phyloP scores from a whole-genome alignment of 2,113 vertebrate species.

The Felis chaus region DNA sequence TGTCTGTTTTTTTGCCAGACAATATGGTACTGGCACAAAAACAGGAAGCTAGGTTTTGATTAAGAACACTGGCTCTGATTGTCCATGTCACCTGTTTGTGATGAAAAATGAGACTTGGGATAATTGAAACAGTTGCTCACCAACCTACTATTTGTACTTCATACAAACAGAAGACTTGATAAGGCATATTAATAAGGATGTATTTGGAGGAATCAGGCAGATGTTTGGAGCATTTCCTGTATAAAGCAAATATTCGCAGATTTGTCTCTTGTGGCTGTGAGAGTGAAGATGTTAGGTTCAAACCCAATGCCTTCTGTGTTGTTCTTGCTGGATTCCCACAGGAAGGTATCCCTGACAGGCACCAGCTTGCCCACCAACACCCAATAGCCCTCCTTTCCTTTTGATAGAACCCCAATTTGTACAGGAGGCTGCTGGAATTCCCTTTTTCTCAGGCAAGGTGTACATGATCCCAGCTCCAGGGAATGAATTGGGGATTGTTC shows the following conservation, averaged over 20 bases:
- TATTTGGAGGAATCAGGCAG: background rate
- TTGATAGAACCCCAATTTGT: background rate
- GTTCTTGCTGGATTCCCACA: background rate
- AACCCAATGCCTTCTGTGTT: background rate
- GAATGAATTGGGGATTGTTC: background rate
- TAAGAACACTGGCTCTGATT: background rate
- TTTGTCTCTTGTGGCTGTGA: background rate
- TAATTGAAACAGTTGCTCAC: background rate
- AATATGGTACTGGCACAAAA: too few relatives aligned
- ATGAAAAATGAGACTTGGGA: background rate
- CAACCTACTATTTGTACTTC: background rate
- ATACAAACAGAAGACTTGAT: background rate
- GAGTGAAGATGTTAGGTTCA: background rate
- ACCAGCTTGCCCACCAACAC: background rate
- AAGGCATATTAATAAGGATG: background rate
- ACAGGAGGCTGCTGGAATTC: background rate
- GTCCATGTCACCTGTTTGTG: background rate
- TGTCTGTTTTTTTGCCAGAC: too few relatives aligned
- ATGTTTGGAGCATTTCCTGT: constrained; percentile 5
- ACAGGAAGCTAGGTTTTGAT: background rate
- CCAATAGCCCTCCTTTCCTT: background rate
- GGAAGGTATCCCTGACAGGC: background rate
- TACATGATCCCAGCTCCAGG: background rate
- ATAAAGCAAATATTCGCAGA: background rate
- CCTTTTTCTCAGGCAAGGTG: background rate